Evolutionary conservation across 2,797 vertebrate species (phyloP), one percentile per base, ranked within the genome.

Genomic region (Eidolon dupreanum): DNA sequence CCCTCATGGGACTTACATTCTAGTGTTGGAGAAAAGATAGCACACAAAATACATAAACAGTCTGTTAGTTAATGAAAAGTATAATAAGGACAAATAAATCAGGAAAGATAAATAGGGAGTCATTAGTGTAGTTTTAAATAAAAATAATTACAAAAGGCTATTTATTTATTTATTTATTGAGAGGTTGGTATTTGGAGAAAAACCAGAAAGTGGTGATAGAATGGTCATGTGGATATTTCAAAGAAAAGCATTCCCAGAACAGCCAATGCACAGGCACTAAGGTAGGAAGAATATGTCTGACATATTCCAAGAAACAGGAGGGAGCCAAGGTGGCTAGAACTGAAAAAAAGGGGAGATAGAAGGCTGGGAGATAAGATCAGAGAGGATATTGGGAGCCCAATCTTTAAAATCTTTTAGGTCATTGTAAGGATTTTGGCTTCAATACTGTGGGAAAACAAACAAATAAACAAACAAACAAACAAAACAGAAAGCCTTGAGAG

Each of bases 141-240:
- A 59, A 59, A 71, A 65, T 51, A 91, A 26, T 70, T 59, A 51
- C 20, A 41, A 70, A 68, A 73, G 16, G 2, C 31, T 79, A 49
- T 31, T 61, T 61, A 10, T 57, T 57, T 61, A 91, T 83, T 66
- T 13, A 49, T 49, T 49, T 49, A 46, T 46, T 16, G 12, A 78
- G 61, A 88, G 74, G 68, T 10, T 74, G 51, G 38, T 36, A 93
- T 85, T 92, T 91, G 46, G 97, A 95, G 63, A 82, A 83, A 97
- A 46, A 86, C 26, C 66, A 82, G 41, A 90, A 92, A 65, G 15
- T 88, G 12, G 26, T 81, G 85, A 92, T 31, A 24, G 38, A 71
- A 73, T 90, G 88, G 26, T 87, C 61, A 87, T 73, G 31, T 41
- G 51, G 70, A 13, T 79, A 71, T 94, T 94, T 91, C 36, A 15